These are phyloP conservation scores for Eclectus roratus DNA, from an alignment of 2,113 vertebrate genomes.

Conservation along the genomic window DNA sequence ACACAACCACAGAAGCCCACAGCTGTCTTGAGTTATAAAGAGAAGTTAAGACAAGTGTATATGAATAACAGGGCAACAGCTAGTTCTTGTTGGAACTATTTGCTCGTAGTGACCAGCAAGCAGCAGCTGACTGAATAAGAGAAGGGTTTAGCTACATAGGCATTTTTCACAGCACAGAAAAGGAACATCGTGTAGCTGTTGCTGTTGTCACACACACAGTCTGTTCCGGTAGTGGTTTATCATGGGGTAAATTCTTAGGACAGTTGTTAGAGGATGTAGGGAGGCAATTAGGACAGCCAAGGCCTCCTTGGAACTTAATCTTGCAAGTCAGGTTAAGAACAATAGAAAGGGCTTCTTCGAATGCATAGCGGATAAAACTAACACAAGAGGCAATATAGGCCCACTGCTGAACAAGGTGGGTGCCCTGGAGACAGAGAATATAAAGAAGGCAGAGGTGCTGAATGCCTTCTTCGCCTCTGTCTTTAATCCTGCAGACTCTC, in stretches of 20 bases:
- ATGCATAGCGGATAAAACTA: too few species aligned
- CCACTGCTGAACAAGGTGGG: too few species aligned
- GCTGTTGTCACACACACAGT: background rate
- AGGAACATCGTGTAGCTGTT: background rate
- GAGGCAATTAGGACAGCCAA: too few species aligned
- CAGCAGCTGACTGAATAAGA: background rate
- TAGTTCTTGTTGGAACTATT: background rate
- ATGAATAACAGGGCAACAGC: background rate
- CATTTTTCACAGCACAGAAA: background rate
- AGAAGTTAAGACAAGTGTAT: background rate
- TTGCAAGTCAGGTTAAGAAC: too few species aligned
- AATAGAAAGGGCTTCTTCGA: too few species aligned
- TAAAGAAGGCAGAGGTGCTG: too few species aligned
- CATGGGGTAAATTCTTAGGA: background rate
- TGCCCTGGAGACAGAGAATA: too few species aligned
- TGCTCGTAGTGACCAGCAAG: background rate
- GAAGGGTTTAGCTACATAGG: background rate
- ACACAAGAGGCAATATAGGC: too few species aligned
- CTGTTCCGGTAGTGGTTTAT: background rate
- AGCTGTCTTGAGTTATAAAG: background rate
- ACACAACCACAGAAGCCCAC: background rate
- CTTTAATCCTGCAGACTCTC: too few species aligned
- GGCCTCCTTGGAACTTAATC: too few species aligned
- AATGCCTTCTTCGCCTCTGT: too few species aligned
- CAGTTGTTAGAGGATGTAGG: too few species aligned